Evolutionary conservation across 2,113 vertebrate genomes (phyloP).

Genomic region (Poeciliopsis prolifica): DNA sequence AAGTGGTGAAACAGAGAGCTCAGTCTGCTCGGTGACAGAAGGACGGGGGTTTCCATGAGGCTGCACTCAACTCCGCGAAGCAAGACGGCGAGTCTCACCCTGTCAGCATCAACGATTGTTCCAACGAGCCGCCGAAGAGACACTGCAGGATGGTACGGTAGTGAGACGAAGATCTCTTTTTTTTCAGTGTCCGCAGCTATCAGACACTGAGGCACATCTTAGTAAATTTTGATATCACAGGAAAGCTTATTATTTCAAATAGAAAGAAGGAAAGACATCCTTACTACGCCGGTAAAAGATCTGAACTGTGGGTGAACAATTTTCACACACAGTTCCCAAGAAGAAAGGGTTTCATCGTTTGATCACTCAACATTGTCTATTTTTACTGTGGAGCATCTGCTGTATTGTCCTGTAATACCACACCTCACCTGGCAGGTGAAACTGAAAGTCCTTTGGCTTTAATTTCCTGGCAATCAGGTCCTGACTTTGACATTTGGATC

Average conservation of each 20-base stretch:
- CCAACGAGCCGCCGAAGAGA: slow-evolving; percentile 11
- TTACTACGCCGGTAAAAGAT: too few relatives aligned
- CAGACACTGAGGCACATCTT: slow-evolving; percentile 6
- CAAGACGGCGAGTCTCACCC: slow-evolving; percentile 47
- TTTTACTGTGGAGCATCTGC: too few relatives aligned
- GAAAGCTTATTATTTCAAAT: background rate
- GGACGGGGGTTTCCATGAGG: slow-evolving; percentile 58
- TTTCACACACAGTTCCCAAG: too few relatives aligned
- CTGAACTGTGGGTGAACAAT: too few relatives aligned
- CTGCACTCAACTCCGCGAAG: slow-evolving; percentile 52
- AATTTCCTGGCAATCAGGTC: too few relatives aligned
- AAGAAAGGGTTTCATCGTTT: too few relatives aligned
- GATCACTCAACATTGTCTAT: too few relatives aligned
- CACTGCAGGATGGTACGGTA: slow-evolving; percentile 38
- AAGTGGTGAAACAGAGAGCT: slow-evolving; percentile 65
- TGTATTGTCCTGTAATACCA: too few relatives aligned
- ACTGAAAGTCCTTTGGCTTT: too few relatives aligned
- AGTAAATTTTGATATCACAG: background rate
- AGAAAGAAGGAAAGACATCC: too few relatives aligned
- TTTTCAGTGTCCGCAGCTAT: slow-evolving; percentile 31
- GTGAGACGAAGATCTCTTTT: slow-evolving; percentile 26
- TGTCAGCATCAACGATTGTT: slow-evolving; percentile 18
- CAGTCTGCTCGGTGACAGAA: slow-evolving; percentile 52
- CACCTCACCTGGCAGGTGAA: too few relatives aligned
- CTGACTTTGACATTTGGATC: too few relatives aligned